Percentiles rank a stretch among this genome's conserved stretches.
Conservation (phyloP, 1,140 invertebrate genomes). For the Heliothis virescens region DNA sequence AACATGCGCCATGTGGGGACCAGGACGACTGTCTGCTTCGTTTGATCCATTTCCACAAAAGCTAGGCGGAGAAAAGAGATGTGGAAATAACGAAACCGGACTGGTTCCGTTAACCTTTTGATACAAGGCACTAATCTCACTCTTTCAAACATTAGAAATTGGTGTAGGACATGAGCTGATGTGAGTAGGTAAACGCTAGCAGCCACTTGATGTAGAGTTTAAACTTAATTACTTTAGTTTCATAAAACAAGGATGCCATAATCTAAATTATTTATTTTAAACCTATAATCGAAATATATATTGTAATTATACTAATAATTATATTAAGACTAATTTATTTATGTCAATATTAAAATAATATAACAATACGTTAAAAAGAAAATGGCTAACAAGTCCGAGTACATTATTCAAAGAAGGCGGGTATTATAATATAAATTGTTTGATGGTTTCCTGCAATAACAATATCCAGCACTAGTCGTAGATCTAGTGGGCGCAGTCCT, state of each 20-base stretch:
- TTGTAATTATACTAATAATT: neutral
- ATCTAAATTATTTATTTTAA: conserved; percentile 10
- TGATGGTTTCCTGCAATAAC: conserved; percentile 60
- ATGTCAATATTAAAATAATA: neutral
- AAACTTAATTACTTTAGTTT: neutral
- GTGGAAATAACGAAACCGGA: too few species aligned
- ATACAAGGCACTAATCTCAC: too few species aligned
- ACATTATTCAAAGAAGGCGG: conserved; percentile 56
- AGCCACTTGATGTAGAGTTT: neutral
- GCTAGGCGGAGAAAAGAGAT: too few species aligned
- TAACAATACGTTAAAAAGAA: neutral
- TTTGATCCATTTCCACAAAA: too few species aligned
- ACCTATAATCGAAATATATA: neutral
- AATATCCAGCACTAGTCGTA: conserved; percentile 32
- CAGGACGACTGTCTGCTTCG: too few species aligned
- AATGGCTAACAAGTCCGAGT: neutral
- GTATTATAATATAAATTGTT: conserved; percentile 70
- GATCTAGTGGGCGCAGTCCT: conserved; percentile 55
- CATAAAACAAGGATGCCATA: neutral
- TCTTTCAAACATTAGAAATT: too few species aligned
- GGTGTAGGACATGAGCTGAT: too few species aligned
- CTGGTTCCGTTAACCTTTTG: too few species aligned
- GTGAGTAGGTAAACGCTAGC: too few species aligned
- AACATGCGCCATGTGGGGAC: too few species aligned
- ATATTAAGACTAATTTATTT: conserved; percentile 1